Evolutionary conservation across 1,140 invertebrate species (phyloP), one percentile per base, ranked within the genome.

Genomic region (Mamestra configurata): DNA sequence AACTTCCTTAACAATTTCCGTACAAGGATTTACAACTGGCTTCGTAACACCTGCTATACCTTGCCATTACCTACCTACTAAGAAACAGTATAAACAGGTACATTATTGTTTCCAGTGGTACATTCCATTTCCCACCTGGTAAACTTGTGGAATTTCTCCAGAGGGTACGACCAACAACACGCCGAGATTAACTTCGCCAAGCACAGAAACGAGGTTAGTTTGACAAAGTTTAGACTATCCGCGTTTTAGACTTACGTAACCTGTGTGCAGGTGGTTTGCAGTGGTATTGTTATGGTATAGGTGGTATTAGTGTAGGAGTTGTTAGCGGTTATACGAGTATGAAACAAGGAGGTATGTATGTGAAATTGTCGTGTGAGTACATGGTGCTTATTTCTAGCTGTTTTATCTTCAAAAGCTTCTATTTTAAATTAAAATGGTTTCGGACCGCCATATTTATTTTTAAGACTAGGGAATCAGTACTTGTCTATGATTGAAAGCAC

Each of bases 101-200:
- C 43, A 37, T 59, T 49, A 81, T 86, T 82, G 64, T 88, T 93
- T 88, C 40, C 89, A 94, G 92, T 94, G 68, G 81, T 93, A 84
- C 93, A 95, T 89, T 95, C 93, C 78, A 85, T 90, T 81, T 94
- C 93, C 6, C 92, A 95, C 84, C 93, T 93, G 61, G 83, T 89
- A 31, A 95, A 95, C 81, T 82, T 94, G 57, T 95, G 92, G 92
- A 95, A 93, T 86, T 95, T 95, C 81, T 93, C 92, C 7, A 87
- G 90, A 55, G 88, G 83, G 18, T 94, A 91, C 85, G 90, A 94
- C 77, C 88, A 93, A 72, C 77, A 81, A 75, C 76, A 80, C 55
- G 64, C 43, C 31, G 91, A 92, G 72, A 92, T 94, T 79, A 94
- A 94, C 81, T 88, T 94, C 76, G 92, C 93, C 20, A 89, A 57